Conservation (phyloP, 2,113 vertebrate species). For the Cynocephalus volans region DNA sequence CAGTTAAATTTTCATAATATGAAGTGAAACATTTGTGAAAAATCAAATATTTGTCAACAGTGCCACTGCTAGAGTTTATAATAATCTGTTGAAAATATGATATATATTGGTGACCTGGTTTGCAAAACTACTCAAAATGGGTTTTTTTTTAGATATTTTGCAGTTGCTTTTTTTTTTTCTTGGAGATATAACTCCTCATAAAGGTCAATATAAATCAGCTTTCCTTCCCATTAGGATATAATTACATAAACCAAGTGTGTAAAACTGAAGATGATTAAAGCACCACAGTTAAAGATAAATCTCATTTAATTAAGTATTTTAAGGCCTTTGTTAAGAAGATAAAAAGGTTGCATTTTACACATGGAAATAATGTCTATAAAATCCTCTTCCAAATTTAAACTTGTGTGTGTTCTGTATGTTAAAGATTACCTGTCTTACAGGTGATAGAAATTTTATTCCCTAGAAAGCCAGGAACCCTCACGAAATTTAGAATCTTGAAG, state of each 20-base stretch:
- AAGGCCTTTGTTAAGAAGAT: neutral
- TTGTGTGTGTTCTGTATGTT: no score
- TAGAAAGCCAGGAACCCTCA: no score
- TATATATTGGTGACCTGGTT: neutral
- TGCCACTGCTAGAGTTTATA: neutral
- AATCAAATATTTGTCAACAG: neutral
- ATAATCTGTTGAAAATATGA: constrained; percentile 2
- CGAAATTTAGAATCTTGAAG: no score
- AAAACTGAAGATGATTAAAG: neutral
- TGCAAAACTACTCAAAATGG: neutral
- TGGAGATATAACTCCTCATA: neutral
- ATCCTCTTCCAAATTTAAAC: neutral
- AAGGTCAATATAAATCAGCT: neutral
- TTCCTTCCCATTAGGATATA: neutral
- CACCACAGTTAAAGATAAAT: neutral
- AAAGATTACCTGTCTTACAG: no score
- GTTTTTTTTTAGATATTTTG: neutral
- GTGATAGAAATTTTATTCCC: no score
- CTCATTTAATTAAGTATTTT: neutral
- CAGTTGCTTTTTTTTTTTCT: neutral
- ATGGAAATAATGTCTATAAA: neutral
- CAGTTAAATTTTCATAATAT: neutral
- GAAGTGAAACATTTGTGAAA: neutral
- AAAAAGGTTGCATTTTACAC: neutral
- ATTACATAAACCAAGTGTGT: neutral